phyloP scores from a whole-genome alignment of 2,113 vertebrate species.

The Enhydra lutris region DNA sequence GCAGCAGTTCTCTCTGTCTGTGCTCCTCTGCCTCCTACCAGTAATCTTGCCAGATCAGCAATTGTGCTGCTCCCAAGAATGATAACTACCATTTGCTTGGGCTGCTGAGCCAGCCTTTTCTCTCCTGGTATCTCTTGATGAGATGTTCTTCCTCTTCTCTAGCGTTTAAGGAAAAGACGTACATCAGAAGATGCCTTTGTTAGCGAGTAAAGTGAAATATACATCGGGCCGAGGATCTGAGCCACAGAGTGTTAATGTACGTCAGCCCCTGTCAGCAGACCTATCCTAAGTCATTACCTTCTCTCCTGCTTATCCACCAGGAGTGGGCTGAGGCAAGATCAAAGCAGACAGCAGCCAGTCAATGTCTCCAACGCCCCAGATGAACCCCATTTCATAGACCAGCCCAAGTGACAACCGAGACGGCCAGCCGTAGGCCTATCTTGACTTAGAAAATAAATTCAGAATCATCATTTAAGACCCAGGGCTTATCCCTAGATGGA shows the following conservation, averaged over 20 bases:
- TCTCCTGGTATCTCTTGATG: background rate
- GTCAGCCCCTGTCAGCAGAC: conserved; percentile 62
- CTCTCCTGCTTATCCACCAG: conserved; percentile 16
- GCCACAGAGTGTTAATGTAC: conserved; percentile 63
- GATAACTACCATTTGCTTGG: background rate
- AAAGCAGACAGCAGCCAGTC: conserved; percentile 62
- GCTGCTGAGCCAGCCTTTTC: background rate
- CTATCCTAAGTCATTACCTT: conserved; percentile 70
- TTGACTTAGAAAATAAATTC: background rate
- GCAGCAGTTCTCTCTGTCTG: background rate
- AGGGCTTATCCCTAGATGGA: background rate
- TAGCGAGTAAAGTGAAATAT: conserved; percentile 56
- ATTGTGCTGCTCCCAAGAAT: background rate
- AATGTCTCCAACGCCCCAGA: conserved; percentile 18
- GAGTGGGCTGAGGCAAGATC: conserved; percentile 46
- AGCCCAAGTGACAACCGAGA: background rate
- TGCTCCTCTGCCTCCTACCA: background rate
- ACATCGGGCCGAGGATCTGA: conserved; percentile 62
- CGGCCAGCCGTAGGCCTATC: background rate
- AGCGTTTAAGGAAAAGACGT: conserved; percentile 33
- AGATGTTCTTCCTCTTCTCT: conserved; percentile 33
- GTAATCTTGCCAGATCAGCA: background rate
- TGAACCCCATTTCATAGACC: background rate
- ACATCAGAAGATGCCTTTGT: conserved; percentile 67
- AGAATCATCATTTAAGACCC: background rate